phyloP scores from a whole-genome alignment of 2,797 vertebrate genomes.

The Eutrigla gurnardus region DNA sequence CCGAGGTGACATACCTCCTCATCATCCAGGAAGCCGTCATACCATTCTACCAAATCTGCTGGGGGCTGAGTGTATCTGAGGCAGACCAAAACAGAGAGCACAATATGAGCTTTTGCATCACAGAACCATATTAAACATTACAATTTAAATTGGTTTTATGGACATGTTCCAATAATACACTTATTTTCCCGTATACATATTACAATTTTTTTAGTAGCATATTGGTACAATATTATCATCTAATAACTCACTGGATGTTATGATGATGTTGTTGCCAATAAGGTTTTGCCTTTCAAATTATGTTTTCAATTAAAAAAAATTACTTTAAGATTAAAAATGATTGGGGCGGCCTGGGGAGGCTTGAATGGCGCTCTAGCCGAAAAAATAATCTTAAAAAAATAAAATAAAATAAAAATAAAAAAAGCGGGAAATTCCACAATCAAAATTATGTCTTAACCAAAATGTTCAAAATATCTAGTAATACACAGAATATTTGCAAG shows the following conservation, averaged over 20 bases:
- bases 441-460: neutral
- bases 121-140: neutral
- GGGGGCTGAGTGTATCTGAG: slow-evolving; percentile 97
- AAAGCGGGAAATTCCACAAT: neutral
- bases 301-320: neutral
- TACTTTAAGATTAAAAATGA: neutral
- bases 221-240: neutral
- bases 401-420: too few species aligned
- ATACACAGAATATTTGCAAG: neutral
- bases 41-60: slow-evolving; percentile 98
- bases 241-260: neutral
- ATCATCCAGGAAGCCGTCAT: slow-evolving; percentile 99
- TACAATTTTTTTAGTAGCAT: neutral
- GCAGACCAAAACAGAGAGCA: slow-evolving; percentile 17
- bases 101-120: neutral
- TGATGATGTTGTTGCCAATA: too few species aligned
- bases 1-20: slow-evolving; percentile 99
- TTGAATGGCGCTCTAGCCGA: too few species aligned
- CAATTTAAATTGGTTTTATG: neutral
- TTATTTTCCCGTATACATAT: neutral
- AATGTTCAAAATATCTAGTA: neutral
- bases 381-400: too few species aligned
- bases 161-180: neutral
- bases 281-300: neutral
- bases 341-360: too few species aligned